Percentiles rank a stretch among this genome's conserved stretches.
Conservation (phyloP, 1,140 invertebrate genomes). For the Palaemon carinicauda region DNA sequence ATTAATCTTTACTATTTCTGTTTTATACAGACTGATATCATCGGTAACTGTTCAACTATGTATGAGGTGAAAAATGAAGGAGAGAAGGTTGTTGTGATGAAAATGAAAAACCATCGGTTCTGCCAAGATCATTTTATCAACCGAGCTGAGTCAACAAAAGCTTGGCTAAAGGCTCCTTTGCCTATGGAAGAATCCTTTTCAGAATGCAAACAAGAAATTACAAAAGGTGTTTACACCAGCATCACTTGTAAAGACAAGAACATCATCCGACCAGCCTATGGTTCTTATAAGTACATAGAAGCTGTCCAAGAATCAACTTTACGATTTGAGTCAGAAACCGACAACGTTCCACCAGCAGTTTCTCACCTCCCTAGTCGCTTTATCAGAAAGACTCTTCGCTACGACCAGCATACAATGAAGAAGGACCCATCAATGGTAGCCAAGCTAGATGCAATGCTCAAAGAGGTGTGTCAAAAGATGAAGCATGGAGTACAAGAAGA, state of each 20-base stretch:
- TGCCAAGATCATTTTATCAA: not conserved
- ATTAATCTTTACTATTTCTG: not conserved
- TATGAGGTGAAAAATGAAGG: conserved; percentile 20
- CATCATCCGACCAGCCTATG: conserved; percentile 2
- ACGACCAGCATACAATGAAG: not conserved
- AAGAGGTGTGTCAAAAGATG: not conserved
- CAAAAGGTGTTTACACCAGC: conserved; percentile 5
- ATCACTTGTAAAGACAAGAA: conserved; percentile 22
- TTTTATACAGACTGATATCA: conserved; percentile 26
- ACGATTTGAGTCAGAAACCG: not conserved
- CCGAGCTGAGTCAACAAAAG: no score
- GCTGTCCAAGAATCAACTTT: conserved; percentile 16
- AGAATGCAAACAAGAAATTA: not conserved
- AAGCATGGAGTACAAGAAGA: not conserved
- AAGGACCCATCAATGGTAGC: not conserved
- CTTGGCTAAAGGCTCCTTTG: no score
- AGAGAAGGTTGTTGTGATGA: conserved; percentile 1
- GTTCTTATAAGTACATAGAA: not conserved
- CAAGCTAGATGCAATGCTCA: not conserved
- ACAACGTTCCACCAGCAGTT: not conserved
- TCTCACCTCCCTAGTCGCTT: not conserved
- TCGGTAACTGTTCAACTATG: conserved; percentile 20
- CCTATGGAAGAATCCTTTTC: no score
- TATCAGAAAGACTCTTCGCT: not conserved
- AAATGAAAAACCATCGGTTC: conserved; percentile 27